A percentile compares a stretch with the other conserved stretches of the same genome.
Evolutionary conservation across 2,113 vertebrate genomes (phyloP).

Genomic region (Notarius lentiginosus): DNA sequence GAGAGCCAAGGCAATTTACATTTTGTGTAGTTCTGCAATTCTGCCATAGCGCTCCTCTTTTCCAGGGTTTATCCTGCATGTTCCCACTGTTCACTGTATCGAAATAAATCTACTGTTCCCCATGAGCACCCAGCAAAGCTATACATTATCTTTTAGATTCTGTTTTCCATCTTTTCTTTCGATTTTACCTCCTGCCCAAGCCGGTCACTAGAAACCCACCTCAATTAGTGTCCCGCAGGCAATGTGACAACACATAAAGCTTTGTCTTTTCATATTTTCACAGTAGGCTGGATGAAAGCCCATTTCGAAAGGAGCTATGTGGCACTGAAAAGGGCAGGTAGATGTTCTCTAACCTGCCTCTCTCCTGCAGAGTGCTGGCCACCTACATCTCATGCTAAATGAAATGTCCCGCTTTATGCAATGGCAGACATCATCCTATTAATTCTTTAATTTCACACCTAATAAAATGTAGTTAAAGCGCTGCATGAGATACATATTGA

Average conservation of each 20-base stretch:
- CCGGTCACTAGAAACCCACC: constrained; percentile 50
- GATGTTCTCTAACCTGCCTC: constrained; percentile 49
- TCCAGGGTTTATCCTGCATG: constrained; percentile 5
- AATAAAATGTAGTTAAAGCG: constrained; percentile 67
- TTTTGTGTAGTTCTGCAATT: background rate
- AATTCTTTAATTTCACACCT: constrained; percentile 74
- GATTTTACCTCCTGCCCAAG: constrained; percentile 33
- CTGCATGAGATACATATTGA: constrained; percentile 53
- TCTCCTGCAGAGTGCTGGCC: constrained; percentile 32
- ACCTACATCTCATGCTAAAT: constrained; percentile 32
- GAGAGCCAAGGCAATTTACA: background rate
- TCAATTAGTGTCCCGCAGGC: constrained; percentile 65
- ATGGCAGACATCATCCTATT: constrained; percentile 65
- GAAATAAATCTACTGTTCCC: constrained; percentile 29
- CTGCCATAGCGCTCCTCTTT: background rate
- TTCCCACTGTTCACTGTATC: constrained; percentile 11
- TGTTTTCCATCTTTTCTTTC: constrained; percentile 34
- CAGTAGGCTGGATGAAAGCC: constrained; percentile 60
- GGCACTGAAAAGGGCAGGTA: constrained; percentile 46
- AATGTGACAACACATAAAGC: constrained; percentile 57
- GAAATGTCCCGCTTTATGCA: constrained; percentile 50
- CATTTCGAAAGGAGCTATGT: constrained; percentile 50
- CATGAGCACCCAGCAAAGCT: constrained; percentile 38
- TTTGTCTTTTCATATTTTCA: constrained; percentile 64
- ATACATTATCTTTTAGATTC: constrained; percentile 45